phyloP scores from a whole-genome alignment of 2,113 vertebrate species.

The Strix aluco region DNA sequence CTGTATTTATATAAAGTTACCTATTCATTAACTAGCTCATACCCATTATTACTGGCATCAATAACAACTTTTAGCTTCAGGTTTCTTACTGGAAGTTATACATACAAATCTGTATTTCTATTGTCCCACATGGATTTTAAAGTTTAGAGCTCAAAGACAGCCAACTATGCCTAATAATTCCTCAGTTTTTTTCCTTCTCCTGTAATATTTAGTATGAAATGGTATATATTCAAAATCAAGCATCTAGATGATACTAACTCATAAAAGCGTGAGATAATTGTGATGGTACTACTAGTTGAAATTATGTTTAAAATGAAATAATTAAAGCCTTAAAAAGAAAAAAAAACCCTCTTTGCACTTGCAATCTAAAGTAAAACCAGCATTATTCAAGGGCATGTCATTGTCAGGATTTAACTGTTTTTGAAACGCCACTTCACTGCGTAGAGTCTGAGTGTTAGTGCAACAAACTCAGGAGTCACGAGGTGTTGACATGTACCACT shows the following conservation, averaged over 20 bases:
- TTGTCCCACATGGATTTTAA: neutral
- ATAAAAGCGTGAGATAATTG: neutral
- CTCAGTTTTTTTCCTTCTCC: neutral
- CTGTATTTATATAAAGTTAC: neutral
- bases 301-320: neutral
- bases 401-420: neutral
- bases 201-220: neutral
- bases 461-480: neutral
- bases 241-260: neutral
- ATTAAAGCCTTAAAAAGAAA: neutral
- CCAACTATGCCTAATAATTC: neutral
- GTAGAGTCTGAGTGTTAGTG: neutral
- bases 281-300: neutral
- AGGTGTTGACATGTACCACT: neutral
- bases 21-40: neutral
- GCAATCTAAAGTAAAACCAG: neutral
- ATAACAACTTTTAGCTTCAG: neutral
- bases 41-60: neutral
- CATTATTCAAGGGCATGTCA: neutral
- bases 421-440: neutral
- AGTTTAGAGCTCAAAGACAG: neutral
- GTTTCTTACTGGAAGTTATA: neutral
- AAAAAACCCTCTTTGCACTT: neutral
- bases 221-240: neutral
- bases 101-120: neutral